phyloP scores from a whole-genome alignment of 2,113 vertebrate genomes.

The Apteryx owenii region DNA sequence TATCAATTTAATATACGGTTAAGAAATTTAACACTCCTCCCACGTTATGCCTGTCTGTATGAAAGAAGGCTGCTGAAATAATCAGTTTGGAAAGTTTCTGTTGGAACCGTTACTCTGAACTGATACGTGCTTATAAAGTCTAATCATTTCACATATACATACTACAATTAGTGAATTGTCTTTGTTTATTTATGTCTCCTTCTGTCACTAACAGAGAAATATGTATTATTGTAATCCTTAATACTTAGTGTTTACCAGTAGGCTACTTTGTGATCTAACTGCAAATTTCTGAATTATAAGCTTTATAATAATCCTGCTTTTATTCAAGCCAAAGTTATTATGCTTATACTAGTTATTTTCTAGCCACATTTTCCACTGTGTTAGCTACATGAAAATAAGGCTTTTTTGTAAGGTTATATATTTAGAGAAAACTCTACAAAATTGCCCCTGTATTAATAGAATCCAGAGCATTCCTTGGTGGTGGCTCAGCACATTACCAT shows the following conservation, averaged over 20 bases:
- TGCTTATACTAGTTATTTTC: conserved; percentile 23
- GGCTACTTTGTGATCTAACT: conserved; percentile 46
- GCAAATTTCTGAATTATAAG: conserved; percentile 58
- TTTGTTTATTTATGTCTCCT: neutral
- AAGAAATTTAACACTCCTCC: neutral
- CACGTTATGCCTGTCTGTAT: neutral
- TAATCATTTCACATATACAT: neutral
- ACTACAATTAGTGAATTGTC: neutral
- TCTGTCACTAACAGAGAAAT: neutral
- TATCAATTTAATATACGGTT: neutral
- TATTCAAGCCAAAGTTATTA: conserved; percentile 46
- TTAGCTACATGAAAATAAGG: conserved; percentile 54
- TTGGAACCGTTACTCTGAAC: neutral
- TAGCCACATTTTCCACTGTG: conserved; percentile 49
- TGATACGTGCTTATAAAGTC: neutral
- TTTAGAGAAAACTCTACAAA: conserved; percentile 53
- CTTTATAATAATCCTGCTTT: conserved; percentile 33
- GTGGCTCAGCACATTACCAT: conserved; percentile 66
- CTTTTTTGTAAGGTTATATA: conserved; percentile 55
- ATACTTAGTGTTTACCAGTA: neutral
- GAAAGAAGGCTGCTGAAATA: neutral
- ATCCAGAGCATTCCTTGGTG: conserved; percentile 76
- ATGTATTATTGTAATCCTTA: neutral
- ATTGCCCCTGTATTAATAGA: conserved; percentile 74
- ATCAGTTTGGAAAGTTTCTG: neutral